Conservation (phyloP, 2,888 invertebrate species). For the Eupithecia abbreviata region DNA sequence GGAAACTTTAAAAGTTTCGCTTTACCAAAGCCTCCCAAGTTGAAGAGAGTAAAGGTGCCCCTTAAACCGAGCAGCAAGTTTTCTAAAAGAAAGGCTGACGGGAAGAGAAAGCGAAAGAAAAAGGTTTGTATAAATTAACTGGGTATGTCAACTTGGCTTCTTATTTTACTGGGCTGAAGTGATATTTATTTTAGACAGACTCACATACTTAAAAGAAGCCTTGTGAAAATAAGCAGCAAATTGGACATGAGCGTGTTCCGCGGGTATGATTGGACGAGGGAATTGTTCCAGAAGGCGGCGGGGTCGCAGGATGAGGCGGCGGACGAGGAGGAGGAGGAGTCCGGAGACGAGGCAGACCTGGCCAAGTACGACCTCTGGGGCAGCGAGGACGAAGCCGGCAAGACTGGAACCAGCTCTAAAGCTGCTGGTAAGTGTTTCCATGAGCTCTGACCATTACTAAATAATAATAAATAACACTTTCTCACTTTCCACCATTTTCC, state of each 20-base stretch:
- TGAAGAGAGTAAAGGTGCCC: conserved; percentile 76
- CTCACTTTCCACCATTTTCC: too few species aligned
- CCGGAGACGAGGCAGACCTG: conserved; percentile 87
- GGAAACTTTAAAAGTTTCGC: conserved; percentile 82
- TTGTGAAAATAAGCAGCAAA: conserved; percentile 26
- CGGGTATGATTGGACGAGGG: conserved; percentile 30
- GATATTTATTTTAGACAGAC: background rate
- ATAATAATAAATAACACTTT: too few species aligned
- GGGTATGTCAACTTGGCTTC: conserved; percentile 25
- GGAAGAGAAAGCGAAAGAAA: conserved; percentile 63
- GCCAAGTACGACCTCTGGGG: conserved; percentile 92
- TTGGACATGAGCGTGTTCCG: conserved; percentile 19
- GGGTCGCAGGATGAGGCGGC: conserved; percentile 70
- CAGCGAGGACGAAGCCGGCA: conserved; percentile 82
- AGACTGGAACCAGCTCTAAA: conserved; percentile 61
- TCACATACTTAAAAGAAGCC: conserved; percentile 3
- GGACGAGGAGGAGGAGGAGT: conserved; percentile 84
- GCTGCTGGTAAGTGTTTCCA: conserved; percentile 39
- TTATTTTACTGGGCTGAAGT: conserved; percentile 19
- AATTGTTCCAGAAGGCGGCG: conserved; percentile 75
- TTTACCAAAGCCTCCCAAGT: conserved; percentile 76
- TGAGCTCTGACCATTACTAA: background rate
- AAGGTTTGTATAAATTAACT: conserved; percentile 71
- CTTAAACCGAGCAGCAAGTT: conserved; percentile 68
- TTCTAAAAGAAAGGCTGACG: conserved; percentile 58